Percentiles rank a stretch among this genome's conserved stretches.
phyloP scores from a whole-genome alignment of 1,140 invertebrate species.

The Paraescarpia echinospica region DNA sequence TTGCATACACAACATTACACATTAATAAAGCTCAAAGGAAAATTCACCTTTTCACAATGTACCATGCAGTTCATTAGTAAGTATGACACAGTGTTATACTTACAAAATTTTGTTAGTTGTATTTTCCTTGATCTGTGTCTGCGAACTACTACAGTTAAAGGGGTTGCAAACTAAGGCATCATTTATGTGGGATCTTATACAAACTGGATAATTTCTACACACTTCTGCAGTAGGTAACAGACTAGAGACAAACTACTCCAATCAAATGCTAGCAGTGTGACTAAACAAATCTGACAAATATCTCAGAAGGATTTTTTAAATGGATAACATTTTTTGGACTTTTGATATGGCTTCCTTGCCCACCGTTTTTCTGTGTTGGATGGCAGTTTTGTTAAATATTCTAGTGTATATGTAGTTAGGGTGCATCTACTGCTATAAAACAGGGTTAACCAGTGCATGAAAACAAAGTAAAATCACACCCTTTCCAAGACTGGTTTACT shows the following conservation, averaged over 20 bases:
- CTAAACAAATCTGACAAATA: too few species aligned
- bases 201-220: not conserved
- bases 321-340: too few species aligned
- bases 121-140: not conserved
- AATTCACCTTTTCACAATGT: not conserved
- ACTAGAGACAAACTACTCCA: not conserved
- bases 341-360: too few species aligned
- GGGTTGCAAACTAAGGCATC: not conserved
- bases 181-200: not conserved
- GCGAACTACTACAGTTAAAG: not conserved
- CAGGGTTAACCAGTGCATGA: not conserved
- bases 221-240: not conserved
- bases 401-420: not conserved
- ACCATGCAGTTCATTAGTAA: not conserved
- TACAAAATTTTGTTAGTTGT: not conserved
- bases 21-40: not conserved
- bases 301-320: too few species aligned
- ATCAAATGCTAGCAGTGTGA: not conserved
- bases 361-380: too few species aligned
- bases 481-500: slow-evolving; percentile 27
- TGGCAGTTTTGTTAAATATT: too few species aligned
- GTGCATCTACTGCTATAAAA: not conserved
- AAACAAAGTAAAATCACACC: slow-evolving; percentile 22
- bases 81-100: not conserved
- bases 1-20: too few species aligned